These are phyloP conservation scores for Antechinus flavipes DNA, from an alignment of 2,113 vertebrate species.

Conservation along the genomic window DNA sequence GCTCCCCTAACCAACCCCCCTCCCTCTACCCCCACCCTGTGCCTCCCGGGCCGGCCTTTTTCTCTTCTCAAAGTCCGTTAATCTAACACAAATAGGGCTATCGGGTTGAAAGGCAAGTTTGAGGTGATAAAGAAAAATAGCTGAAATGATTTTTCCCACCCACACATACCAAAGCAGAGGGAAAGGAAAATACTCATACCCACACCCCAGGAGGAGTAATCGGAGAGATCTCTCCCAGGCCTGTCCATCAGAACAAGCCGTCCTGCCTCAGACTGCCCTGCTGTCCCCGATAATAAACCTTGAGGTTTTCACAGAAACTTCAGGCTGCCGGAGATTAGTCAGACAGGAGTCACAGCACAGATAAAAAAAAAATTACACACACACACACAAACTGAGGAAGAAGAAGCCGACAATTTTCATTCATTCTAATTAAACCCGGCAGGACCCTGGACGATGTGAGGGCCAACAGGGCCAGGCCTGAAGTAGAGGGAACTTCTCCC, in stretches of 20 bases:
- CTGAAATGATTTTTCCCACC: conserved; percentile 87
- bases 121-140: conserved; percentile 79
- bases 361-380: conserved; percentile 70
- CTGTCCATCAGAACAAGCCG: conserved; percentile 72
- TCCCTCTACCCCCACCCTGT: background rate
- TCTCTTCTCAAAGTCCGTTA: background rate
- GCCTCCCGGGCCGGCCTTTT: background rate
- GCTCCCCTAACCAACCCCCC: background rate
- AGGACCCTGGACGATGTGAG: background rate
- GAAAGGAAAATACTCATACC: conserved; percentile 44
- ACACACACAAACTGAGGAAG: background rate
- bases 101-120: conserved; percentile 64
- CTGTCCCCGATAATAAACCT: conserved; percentile 84
- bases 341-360: conserved; percentile 74
- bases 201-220: conserved; percentile 35
- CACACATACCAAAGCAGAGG: conserved; percentile 78
- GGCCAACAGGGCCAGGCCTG: background rate
- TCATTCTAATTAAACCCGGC: conserved; percentile 55
- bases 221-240: conserved; percentile 73
- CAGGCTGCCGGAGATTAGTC: conserved; percentile 82
- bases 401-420: conserved; percentile 49
- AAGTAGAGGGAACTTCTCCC: background rate
- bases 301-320: conserved; percentile 84
- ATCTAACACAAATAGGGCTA: conserved; percentile 79
- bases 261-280: conserved; percentile 78